Base-by-base conservation (phyloP, 2,797 vertebrate genomes). In the Pseudochaenichthys georgianus region DNA sequence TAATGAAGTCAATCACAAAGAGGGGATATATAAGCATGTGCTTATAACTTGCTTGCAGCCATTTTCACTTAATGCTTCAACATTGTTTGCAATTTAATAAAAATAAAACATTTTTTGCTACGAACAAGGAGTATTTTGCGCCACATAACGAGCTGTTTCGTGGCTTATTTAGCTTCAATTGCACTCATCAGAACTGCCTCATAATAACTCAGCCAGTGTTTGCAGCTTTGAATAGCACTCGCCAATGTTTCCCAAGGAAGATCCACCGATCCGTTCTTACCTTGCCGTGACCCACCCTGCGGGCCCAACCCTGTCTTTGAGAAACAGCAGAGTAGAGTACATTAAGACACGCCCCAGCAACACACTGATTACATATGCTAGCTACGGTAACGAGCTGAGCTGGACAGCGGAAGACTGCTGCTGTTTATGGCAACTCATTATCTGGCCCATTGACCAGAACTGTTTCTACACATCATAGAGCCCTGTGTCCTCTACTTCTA, bases 351-450 rank as follows among this genome's bases (percentile, higher is more conserved):
- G 93, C 90, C 88, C 92, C 93, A 92, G 93, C 88, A 88, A 90
- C 92, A 92, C 93, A 86, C 92, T 92, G 92, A 94, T 94, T 94
- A 91, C 93, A 93, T 94, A 94, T 92, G 90, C 90, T 89, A 85
- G 91, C 88, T 84, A 77, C 84, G 88, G 85, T 93, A 93, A 94
- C 93, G 93, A 94, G 89, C 88, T 89, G 92, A 93, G 90, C 89
- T 91, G 92, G 91, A 93, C 92, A 90, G 80, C 89, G 90, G 86
- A 92, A 87, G 91, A 91, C 87, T 91, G 91, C 91, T 87, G 89
- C 92, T 93, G 93, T 94, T 94, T 94, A 94, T 94, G 92, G 92
- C 86, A 93, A 94, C 90, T 93, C 93, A 93, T 94, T 94, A 94
- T 94, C 92, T 93, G 92, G 92, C 92, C 92, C 93, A 94, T 94